phyloP scores from a whole-genome alignment of 2,888 invertebrate species.

The Gandaritis pyraliata region DNA sequence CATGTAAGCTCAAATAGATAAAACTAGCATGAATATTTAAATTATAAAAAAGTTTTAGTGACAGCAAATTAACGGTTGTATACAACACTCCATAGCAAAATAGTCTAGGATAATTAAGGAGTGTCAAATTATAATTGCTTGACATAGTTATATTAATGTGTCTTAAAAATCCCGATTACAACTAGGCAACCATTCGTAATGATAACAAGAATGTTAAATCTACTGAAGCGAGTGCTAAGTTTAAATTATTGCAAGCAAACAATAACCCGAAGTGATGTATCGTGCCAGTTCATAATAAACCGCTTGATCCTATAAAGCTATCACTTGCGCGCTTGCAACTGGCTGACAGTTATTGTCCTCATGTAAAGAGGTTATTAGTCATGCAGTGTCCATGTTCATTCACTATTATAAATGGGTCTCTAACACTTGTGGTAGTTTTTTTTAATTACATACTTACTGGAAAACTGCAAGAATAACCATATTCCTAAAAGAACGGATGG shows the following conservation, averaged over 20 bases:
- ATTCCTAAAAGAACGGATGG: too few relatives aligned
- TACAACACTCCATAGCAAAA: too few relatives aligned
- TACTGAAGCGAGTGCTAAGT: constrained; percentile 9
- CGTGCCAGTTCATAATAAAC: constrained; percentile 12
- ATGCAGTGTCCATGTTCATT: constrained; percentile 13
- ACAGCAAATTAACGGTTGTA: too few relatives aligned
- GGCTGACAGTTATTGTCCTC: constrained; percentile 25
- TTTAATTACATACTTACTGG: too few relatives aligned
- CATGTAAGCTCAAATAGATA: too few relatives aligned
- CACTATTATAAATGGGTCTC: constrained; percentile 1
- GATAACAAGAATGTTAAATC: neutral
- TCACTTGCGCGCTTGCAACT: constrained; percentile 19
- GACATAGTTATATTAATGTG: neutral
- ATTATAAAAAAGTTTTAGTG: too few relatives aligned
- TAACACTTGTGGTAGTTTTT: neutral
- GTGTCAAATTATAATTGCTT: too few relatives aligned
- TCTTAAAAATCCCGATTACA: neutral
- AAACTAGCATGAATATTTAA: too few relatives aligned
- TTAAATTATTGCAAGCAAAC: constrained; percentile 22
- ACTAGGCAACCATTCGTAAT: neutral
- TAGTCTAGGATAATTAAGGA: too few relatives aligned
- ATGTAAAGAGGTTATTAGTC: constrained; percentile 20
- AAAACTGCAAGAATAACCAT: too few relatives aligned
- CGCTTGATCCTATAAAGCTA: constrained; percentile 21
- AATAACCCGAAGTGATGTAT: constrained; percentile 18